phyloP scores from a whole-genome alignment of 2,797 vertebrate genomes.

The Galago senegalensis region DNA sequence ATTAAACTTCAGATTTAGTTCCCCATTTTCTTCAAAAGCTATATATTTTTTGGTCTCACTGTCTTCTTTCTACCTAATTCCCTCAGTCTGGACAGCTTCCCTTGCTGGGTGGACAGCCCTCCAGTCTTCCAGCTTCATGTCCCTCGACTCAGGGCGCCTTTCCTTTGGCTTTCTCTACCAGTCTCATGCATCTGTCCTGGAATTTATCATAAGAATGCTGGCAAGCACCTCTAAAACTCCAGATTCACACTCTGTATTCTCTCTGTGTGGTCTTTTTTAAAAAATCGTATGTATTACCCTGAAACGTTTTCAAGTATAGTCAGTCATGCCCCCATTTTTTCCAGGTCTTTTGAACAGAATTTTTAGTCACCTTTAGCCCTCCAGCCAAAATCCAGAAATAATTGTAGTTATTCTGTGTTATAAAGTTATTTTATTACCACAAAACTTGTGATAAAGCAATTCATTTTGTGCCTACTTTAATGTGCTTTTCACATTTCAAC shows the following conservation, averaged over 20 bases:
- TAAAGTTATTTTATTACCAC: not conserved
- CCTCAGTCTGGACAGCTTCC: not conserved
- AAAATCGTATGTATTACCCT: not conserved
- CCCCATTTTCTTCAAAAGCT: constrained; percentile 16
- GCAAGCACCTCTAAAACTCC: not conserved
- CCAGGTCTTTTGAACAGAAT: constrained; percentile 17
- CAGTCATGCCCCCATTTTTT: not conserved
- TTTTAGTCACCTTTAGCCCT: constrained; percentile 41
- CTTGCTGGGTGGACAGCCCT: not conserved
- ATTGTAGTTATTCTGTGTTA: constrained; percentile 18
- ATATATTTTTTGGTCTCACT: not conserved
- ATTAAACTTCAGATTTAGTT: constrained; percentile 7
- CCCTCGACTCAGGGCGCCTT: not conserved
- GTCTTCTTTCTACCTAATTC: not conserved
- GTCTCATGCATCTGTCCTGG: not conserved
- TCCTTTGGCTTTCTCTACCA: not conserved
- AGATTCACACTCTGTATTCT: not conserved
- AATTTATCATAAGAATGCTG: not conserved
- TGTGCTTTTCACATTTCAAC: not conserved
- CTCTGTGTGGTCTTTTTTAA: constrained; percentile 41
- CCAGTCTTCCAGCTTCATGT: rapidly evolving
- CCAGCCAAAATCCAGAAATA: constrained; percentile 38
- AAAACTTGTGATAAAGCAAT: not conserved
- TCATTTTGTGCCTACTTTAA: not conserved
- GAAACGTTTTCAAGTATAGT: constrained; percentile 16